A percentile compares a stretch with the other conserved stretches of the same genome.
These are phyloP conservation scores for Hypomecis punctinalis DNA, from an alignment of 2,888 invertebrate species.

Conservation along the genomic window DNA sequence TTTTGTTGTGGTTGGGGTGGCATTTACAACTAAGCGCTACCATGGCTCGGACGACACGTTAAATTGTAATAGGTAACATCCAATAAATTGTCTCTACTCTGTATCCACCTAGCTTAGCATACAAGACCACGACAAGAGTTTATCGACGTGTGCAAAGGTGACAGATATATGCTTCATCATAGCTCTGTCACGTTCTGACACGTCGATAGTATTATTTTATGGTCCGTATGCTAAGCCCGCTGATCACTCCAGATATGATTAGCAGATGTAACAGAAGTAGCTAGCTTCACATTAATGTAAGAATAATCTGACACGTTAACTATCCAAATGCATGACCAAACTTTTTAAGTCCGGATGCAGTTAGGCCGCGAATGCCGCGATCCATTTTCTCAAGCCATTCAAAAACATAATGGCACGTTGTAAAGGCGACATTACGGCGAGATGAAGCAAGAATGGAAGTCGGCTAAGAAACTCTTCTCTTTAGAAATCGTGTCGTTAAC, in stretches of 20 bases:
- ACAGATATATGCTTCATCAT: too few relatives aligned
- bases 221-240: too few relatives aligned
- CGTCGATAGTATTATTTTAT: too few relatives aligned
- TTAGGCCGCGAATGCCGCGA: conserved; percentile 17
- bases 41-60: too few relatives aligned
- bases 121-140: too few relatives aligned
- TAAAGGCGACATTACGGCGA: conserved; percentile 26
- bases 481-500: conserved; percentile 30
- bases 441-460: conserved; percentile 25
- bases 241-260: not conserved
- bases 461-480: conserved; percentile 16
- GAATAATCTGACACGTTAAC: not conserved
- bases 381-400: conserved; percentile 24
- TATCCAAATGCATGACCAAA: conserved; percentile 16
- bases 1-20: too few relatives aligned
- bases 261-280: not conserved
- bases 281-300: conserved; percentile 3
- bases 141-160: too few relatives aligned
- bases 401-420: conserved; percentile 26
- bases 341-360: conserved; percentile 26
- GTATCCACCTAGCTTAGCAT: too few relatives aligned
- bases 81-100: too few relatives aligned
- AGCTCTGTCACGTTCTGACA: too few relatives aligned
- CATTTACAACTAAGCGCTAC: too few relatives aligned
- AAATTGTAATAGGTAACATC: too few relatives aligned